Evolutionary conservation across 2,888 invertebrate genomes (phyloP).

Genomic region (Athalia rosae): DNA sequence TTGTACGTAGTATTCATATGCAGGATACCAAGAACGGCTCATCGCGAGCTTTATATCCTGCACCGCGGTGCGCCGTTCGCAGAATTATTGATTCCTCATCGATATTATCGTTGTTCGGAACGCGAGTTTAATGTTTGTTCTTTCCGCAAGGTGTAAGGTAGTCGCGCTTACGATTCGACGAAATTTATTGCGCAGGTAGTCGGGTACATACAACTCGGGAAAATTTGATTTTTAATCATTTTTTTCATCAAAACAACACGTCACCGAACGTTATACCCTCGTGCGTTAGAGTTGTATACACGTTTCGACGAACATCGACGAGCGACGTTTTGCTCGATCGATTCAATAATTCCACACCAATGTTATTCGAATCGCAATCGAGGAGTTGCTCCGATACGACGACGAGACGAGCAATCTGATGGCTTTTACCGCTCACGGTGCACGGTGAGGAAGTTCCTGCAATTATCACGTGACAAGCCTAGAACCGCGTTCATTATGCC

Average conservation of each 20-base stretch:
- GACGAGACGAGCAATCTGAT: neutral
- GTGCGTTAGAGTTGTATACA: too few species aligned
- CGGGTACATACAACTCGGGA: neutral
- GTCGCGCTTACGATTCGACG: neutral
- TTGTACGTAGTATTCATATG: neutral
- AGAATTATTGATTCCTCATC: slow-evolving; percentile 64
- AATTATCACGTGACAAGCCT: slow-evolving; percentile 23
- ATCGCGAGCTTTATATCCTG: slow-evolving; percentile 38
- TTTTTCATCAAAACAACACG: neutral
- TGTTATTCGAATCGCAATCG: slow-evolving; percentile 23
- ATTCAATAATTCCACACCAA: slow-evolving; percentile 23
- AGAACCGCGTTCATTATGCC: slow-evolving; percentile 17
- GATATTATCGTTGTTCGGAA: slow-evolving; percentile 65
- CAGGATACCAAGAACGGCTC: slow-evolving; percentile 48
- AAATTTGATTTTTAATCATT: neutral
- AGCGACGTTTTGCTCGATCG: neutral
- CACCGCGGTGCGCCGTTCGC: slow-evolving; percentile 59
- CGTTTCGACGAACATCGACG: neutral
- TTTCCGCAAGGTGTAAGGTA: slow-evolving; percentile 11
- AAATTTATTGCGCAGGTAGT: slow-evolving; percentile 1
- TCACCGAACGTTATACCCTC: neutral
- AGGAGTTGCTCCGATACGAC: slow-evolving; percentile 25
- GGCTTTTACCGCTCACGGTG: neutral
- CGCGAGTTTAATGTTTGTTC: slow-evolving; percentile 55
- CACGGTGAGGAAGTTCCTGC: slow-evolving; percentile 21